Evolutionary conservation across 2,888 invertebrate species (phyloP).

Genomic region (Leptogaster cylindrica): DNA sequence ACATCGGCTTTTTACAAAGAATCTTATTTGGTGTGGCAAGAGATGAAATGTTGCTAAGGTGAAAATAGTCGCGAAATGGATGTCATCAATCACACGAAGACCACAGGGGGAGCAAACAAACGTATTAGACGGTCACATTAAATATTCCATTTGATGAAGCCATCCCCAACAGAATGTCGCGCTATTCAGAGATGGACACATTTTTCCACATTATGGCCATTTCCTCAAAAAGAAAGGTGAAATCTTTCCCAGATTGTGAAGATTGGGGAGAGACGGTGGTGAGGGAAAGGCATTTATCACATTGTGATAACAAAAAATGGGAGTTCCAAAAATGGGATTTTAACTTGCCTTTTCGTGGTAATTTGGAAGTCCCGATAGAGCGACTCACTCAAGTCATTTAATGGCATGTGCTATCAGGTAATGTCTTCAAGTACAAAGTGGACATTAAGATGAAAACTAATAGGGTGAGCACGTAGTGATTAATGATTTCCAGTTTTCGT

Average conservation of each 20-base stretch:
- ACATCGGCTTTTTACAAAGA: not conserved
- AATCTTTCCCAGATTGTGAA: constrained; percentile 6
- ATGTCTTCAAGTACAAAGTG: constrained; percentile 1
- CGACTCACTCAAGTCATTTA: constrained; percentile 11
- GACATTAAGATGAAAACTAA: no score
- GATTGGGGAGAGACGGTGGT: constrained; percentile 5
- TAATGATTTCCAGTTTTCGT: no score
- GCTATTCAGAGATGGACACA: constrained; percentile 31
- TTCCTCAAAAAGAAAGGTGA: constrained; percentile 7
- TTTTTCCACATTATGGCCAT: constrained; percentile 26
- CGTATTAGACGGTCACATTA: constrained; percentile 22
- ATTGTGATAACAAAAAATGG: constrained; percentile 30
- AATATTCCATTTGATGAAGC: constrained; percentile 25
- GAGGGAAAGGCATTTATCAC: constrained; percentile 13
- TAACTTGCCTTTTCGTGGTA: constrained; percentile 25
- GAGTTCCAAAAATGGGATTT: constrained; percentile 15
- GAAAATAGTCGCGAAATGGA: constrained; percentile 15
- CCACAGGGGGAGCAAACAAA: constrained; percentile 7
- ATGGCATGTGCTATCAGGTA: constrained; percentile 17
- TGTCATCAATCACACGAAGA: constrained; percentile 21
- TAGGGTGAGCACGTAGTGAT: no score
- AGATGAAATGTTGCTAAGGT: constrained; percentile 6
- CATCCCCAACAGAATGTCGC: constrained; percentile 11
- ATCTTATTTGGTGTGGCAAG: no score
- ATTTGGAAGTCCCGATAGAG: constrained; percentile 12